Percentiles rank a stretch among this genome's conserved stretches.
Conservation (phyloP, 2,113 vertebrate species). For the Lepus americanus region DNA sequence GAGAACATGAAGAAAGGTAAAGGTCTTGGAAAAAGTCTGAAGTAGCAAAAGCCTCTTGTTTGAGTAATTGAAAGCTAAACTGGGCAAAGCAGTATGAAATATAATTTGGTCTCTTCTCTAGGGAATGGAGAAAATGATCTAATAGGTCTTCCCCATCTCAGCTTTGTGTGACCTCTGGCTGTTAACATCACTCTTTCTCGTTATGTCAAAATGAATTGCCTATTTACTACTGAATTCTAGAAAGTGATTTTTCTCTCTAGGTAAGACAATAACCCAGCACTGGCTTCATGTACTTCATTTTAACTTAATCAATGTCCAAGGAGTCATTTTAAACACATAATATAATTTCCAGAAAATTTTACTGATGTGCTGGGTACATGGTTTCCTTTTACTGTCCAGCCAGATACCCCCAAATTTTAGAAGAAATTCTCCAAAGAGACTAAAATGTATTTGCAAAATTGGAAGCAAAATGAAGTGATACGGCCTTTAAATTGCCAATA, state of each 20-base stretch:
- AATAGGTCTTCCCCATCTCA: constrained; percentile 56
- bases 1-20: constrained; percentile 30
- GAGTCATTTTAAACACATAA: constrained; percentile 52
- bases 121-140: constrained; percentile 70
- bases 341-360: constrained; percentile 68
- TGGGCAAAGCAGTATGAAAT: constrained; percentile 69
- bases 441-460: constrained; percentile 71
- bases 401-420: constrained; percentile 66
- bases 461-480: constrained; percentile 80
- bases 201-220: constrained; percentile 77
- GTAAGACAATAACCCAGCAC: constrained; percentile 59
- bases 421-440: constrained; percentile 71
- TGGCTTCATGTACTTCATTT: constrained; percentile 45
- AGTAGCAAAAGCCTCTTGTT: constrained; percentile 57
- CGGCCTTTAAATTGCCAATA: constrained; percentile 81
- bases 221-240: constrained; percentile 70
- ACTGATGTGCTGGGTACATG: constrained; percentile 16
- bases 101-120: constrained; percentile 65
- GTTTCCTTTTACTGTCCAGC: constrained; percentile 5
- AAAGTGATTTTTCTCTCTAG: constrained; percentile 51
- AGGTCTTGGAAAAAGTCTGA: constrained; percentile 15
- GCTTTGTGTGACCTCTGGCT: constrained; percentile 65
- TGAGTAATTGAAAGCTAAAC: constrained; percentile 75
- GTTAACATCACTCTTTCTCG: constrained; percentile 69
- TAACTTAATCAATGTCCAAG: constrained; percentile 65